Percentiles rank a stretch among this genome's conserved stretches.
phyloP scores from a whole-genome alignment of 2,797 vertebrate genomes.

The Melanotaenia boesemani region DNA sequence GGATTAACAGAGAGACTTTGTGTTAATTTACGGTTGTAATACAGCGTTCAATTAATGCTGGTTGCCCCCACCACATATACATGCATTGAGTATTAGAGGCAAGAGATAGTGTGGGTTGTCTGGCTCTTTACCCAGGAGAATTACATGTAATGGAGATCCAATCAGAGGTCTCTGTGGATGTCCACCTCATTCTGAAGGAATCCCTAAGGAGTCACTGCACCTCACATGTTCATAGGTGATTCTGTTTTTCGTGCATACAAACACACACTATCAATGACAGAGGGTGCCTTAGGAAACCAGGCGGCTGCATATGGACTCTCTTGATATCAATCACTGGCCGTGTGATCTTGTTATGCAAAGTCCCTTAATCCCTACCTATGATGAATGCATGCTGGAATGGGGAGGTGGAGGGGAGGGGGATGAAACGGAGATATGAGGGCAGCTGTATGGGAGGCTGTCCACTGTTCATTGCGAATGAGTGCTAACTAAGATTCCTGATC shows the following conservation, averaged over 20 bases:
- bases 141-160: constrained; percentile 89
- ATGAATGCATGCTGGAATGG: constrained; percentile 90
- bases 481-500: constrained; percentile 68
- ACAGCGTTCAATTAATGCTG: constrained; percentile 82
- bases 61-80: constrained; percentile 69
- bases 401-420: constrained; percentile 64
- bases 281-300: constrained; percentile 95
- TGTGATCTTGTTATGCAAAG: constrained; percentile 99
- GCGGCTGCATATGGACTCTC: constrained; percentile 98
- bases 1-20: constrained; percentile 90
- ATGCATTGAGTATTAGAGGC: constrained; percentile 77
- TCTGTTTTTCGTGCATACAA: constrained; percentile 86
- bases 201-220: constrained; percentile 89
- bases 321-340: constrained; percentile 99
- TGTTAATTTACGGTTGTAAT: constrained; percentile 89
- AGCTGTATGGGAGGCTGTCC: constrained; percentile 77
- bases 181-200: constrained; percentile 87
- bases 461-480: constrained; percentile 70
- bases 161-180: constrained; percentile 92
- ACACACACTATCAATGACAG: constrained; percentile 91
- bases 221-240: constrained; percentile 77
- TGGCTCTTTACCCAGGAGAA: constrained; percentile 77
- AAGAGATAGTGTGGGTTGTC: constrained; percentile 79
- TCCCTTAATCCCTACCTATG: constrained; percentile 98
- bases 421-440: constrained; percentile 77